Conservation (phyloP, 2,113 vertebrate genomes). For the Dicrurus megarhynchus region DNA sequence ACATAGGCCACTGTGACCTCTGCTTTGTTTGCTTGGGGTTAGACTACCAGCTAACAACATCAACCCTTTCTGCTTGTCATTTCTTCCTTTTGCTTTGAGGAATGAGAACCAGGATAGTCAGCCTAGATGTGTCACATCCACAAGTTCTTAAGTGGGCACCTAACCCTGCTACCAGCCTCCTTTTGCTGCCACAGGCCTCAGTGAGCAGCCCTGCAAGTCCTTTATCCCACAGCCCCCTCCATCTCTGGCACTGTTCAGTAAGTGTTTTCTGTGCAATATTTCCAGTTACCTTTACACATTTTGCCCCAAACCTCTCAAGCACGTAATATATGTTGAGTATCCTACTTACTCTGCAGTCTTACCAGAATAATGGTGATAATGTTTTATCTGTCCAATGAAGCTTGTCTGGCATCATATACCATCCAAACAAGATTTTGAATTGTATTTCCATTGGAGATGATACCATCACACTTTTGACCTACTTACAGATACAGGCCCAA, state of each 20-base stretch:
- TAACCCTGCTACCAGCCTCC: neutral
- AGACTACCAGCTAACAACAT: neutral
- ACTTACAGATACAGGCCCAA: conserved; percentile 37
- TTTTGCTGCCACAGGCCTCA: neutral
- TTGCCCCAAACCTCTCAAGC: neutral
- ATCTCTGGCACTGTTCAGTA: neutral
- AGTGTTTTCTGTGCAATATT: neutral
- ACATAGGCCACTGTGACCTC: neutral
- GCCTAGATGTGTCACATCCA: neutral
- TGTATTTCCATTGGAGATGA: conserved; percentile 26
- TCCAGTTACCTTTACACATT: neutral
- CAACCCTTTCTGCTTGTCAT: neutral
- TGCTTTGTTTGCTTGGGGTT: neutral
- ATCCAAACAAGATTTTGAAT: conserved; percentile 38
- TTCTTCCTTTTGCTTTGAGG: neutral
- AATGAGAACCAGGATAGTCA: neutral
- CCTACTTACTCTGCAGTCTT: conserved; percentile 21
- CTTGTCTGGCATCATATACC: conserved; percentile 5
- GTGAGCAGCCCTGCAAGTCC: neutral
- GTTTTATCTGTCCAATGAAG: conserved; percentile 47
- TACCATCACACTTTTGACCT: conserved; percentile 38
- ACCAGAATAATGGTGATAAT: conserved; percentile 22
- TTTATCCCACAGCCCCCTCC: neutral
- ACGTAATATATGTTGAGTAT: conserved; percentile 15
- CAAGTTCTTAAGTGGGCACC: fast-evolving